Base-by-base conservation (phyloP, 1,140 invertebrate species). In the Triops cancriformis region DNA sequence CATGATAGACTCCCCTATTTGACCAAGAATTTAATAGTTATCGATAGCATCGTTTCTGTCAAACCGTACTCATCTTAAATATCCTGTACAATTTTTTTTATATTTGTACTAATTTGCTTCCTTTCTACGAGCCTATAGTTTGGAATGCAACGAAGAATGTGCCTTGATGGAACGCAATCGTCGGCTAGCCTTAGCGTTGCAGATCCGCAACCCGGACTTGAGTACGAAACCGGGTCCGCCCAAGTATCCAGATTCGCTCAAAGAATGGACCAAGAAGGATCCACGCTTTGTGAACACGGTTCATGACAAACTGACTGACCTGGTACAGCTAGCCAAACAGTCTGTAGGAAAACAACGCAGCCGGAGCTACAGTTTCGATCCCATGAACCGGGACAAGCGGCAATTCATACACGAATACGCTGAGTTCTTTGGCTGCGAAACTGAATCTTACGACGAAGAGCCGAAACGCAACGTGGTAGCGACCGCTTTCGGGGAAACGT, bases 141-240 rank as follows among this genome's bases (percentile, higher is more conserved):
- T 98, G 80, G 94, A 97, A 79, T 99, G 97, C 85, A 94, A 94
- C 83, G 93, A 96, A 72, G 94, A 96, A 80, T 99, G 97, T 84
- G 90, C 91, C 75, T 83, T 92, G 73, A 86, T 94, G 37, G 95
- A 97, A 81, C 89, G 97, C 73, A 97, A 97, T 84, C 88, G 92
- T 37, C 89, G 92, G 43, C 80, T 98, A 26, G 95, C 95, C 0
- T 87, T 96, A 43, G 96, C 94, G 9, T 85, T 99, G 51, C 94
- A 97, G 84, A 93, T 97, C 73, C 90, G 91, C 26, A 96, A 97
- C 86, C 93, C 95, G 0, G 94, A 97, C 83, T 84, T 95, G 10
- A 90, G 89, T 73, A 87, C 89, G 12, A 95, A 95, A 84, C 84
- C 92, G 42, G 82, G 83, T 82, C 76, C 83, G 79, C 80, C 83